Base-by-base conservation (phyloP, 2,888 invertebrate species). In the Polydrusus cervinus region DNA sequence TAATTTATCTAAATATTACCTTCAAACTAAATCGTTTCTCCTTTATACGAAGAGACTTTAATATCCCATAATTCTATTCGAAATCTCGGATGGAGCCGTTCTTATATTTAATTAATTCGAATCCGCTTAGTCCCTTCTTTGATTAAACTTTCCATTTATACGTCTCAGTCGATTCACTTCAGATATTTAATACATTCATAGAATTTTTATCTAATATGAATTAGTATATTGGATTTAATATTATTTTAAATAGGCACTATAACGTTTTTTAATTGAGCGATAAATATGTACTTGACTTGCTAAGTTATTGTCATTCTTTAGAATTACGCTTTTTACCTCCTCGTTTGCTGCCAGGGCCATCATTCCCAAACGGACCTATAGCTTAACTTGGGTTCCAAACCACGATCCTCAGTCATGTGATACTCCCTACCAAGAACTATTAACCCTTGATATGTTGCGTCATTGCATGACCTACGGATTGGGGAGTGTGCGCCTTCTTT, bases 21-120 rank as follows among this genome's bases (percentile, higher is more conserved):
- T 7, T 38, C 18, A 57, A 38, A 60, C 10, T 14, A 25, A 38
- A 60, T 5, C 38, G 30, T 60, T 34, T 40, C 18, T 6, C 57
- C 11, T 60, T 55, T 34, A n/a, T 34, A 30, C 18, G 38, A 60
- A 18, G 14, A 60, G 57, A 34, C 38, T 60, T 60, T 65, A 65
- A 65, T 51, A 65, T 65, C 34, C 34, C 11, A 49, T 65, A 65
- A 49, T 49, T 65, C 25, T 51, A 34, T 34, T 65, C 38, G 38
- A 2, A 53, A 40, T 61, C 61, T 47, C 16, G 49, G 43, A 69
- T 47, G 14, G 47, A 38, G 47, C 49, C 69, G 16, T 70, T 38
- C 61, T 61, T 34, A 70, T 70, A 61, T 70, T 70, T 70, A 70
- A 70, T 70, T 70, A 70, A 70, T 70, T 70, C 30, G 57, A 70